Percentiles rank a stretch among this genome's conserved stretches.
These are phyloP conservation scores for Lanius ludovicianus DNA, from an alignment of 2,113 vertebrate species.

Conservation along the genomic window DNA sequence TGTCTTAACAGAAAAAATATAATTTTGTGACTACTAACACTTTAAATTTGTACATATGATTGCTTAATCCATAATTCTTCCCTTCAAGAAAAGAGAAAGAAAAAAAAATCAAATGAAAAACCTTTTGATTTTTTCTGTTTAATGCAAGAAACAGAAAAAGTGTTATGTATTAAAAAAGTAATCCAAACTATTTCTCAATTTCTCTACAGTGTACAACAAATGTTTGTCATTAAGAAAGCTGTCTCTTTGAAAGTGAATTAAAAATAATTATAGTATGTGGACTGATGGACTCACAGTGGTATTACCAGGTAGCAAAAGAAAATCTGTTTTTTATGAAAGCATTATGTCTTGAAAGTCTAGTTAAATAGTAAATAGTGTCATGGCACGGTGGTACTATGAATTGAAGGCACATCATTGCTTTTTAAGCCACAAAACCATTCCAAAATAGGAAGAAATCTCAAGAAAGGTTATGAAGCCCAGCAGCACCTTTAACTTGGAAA, in stretches of 20 bases:
- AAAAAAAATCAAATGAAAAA: not conserved
- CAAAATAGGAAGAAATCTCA: not conserved
- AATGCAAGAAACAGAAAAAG: not conserved
- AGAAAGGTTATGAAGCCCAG: not conserved
- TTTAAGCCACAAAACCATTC: not conserved
- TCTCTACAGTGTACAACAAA: not conserved
- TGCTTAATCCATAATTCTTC: not conserved
- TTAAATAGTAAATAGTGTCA: not conserved
- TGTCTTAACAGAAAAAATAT: not conserved
- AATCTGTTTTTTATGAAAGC: not conserved
- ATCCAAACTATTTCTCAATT: not conserved
- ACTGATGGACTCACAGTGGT: not conserved
- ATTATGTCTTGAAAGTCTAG: not conserved
- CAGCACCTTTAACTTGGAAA: not conserved
- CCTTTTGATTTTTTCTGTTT: not conserved
- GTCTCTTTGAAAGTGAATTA: not conserved
- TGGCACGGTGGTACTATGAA: not conserved
- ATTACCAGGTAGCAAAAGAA: not conserved
- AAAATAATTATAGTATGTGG: not conserved
- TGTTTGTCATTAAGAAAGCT: not conserved
- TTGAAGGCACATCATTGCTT: not conserved
- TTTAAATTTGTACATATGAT: not conserved
- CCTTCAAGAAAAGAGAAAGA: not conserved
- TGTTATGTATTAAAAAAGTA: not conserved
- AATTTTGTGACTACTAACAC: not conserved